phyloP scores from a whole-genome alignment of 2,888 invertebrate species.

The Aphidoletes aphidimyza region DNA sequence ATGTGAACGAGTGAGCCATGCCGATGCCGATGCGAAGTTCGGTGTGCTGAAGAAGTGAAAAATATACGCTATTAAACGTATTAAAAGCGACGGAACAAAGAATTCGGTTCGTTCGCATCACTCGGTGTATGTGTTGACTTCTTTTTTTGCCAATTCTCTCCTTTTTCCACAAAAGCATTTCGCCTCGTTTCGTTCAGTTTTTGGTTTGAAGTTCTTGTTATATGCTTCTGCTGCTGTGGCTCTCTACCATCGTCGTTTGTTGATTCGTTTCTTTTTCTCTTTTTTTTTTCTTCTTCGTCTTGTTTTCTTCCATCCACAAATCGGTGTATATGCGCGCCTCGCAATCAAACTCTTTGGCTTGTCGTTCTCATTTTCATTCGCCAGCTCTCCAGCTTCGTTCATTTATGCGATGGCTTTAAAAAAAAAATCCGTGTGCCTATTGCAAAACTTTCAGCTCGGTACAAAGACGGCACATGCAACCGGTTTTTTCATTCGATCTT shows the following conservation, averaged over 20 bases:
- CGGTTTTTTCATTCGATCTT: slow-evolving; percentile 52
- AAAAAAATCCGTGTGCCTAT: slow-evolving; percentile 20
- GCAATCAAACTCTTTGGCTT: background rate
- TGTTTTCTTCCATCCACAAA: background rate
- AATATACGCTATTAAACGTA: slow-evolving; percentile 51
- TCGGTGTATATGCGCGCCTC: background rate
- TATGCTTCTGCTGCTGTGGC: background rate
- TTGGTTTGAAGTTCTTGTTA: background rate
- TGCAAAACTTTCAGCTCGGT: slow-evolving; percentile 21
- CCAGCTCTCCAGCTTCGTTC: background rate
- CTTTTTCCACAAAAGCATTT: background rate
- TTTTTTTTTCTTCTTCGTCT: background rate
- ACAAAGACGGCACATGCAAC: slow-evolving; percentile 38
- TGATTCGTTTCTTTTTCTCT: too few relatives aligned
- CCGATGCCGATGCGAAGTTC: background rate
- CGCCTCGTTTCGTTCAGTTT: background rate
- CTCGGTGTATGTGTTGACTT: background rate
- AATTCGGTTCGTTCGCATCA: slow-evolving; percentile 47
- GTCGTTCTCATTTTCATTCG: slow-evolving; percentile 15
- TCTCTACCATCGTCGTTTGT: too few relatives aligned
- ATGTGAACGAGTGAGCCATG: background rate
- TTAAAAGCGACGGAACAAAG: slow-evolving; percentile 43
- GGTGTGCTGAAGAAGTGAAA: slow-evolving; percentile 30
- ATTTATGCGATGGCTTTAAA: background rate
- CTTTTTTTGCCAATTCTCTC: background rate